Evolutionary conservation across 2,888 invertebrate genomes (phyloP).

Genomic region (Oasisia sp.): DNA sequence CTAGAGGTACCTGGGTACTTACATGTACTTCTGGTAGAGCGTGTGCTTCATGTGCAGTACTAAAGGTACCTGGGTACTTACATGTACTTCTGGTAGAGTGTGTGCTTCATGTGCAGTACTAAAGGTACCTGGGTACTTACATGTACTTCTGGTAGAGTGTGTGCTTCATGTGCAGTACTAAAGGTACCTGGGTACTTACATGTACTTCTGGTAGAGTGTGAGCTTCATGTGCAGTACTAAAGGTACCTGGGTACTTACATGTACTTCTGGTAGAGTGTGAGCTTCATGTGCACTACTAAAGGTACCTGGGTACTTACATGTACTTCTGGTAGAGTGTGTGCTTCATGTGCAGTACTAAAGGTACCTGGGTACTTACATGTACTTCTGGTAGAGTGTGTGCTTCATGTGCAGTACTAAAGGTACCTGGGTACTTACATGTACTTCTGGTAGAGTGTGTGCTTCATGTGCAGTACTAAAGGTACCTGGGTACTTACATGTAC

Average conservation of each 20-base stretch:
- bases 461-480: not conserved
- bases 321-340: not conserved
- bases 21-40: conserved; percentile 72
- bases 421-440: too few relatives aligned
- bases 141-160: conserved; percentile 73
- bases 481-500: conserved; percentile 55
- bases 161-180: conserved; percentile 75
- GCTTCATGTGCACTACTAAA: conserved; percentile 73
- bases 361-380: conserved; percentile 53
- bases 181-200: too few relatives aligned
- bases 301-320: too few relatives aligned
- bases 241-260: conserved; percentile 50
- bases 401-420: conserved; percentile 71
- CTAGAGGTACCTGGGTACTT: conserved; percentile 38
- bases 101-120: not conserved
- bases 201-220: not conserved
- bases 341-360: not conserved
- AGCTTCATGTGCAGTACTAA: not conserved
- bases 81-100: not conserved
- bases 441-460: not conserved
- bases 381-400: conserved; percentile 76
- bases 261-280: conserved; percentile 75
- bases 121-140: conserved; percentile 47
- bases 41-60: conserved; percentile 77
- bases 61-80: too few relatives aligned